Evolutionary conservation across 2,797 vertebrate genomes (phyloP), one percentile per base, ranked within the genome.

Genomic region (Tauraco hartlaubi): DNA sequence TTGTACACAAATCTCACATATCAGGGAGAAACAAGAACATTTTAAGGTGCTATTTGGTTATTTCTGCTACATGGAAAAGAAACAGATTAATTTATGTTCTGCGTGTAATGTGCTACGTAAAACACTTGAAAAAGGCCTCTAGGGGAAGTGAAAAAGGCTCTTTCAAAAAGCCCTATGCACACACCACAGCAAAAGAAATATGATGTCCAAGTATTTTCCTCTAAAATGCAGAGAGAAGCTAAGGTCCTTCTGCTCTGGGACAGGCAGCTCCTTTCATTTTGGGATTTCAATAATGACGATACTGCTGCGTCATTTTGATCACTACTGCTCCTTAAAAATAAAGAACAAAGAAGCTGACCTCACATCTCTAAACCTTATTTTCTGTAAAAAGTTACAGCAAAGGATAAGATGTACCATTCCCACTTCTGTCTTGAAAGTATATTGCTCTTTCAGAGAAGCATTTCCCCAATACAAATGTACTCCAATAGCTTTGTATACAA

Each of bases 1-100:
- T 29, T 81, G 23, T n/a, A 92, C 55, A 74, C 63, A 90, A 77
- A 90, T 64, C 46, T 80, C 85, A 89, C 31, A 18, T 68, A 81
- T 22, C 41, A 63, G 63, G 41, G n/a, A 69, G 86, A 91, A 90
- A 4, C 37, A 64, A 68, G 41, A 79, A 56, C 21, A 39, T 90
- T 90, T 86, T 71, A 78, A 86, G 73, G 81, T 85, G 62, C 8
- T 64, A 17, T 67, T 67, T 71, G 31, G 33, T 92, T 92, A 75
- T 81, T 92, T 79, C 72, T 44, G n/a, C 33, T 76, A 64, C 0
- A 0, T 76, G 48, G 73, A 67, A 21, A 88, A 73, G 80, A 90
- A 76, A n/a, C 21, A 52, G 58, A 74, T 23, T 85, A 86, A 90
- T 86, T 90, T 71, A 66, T 48, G 26, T 76, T 90, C 52, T 4